These are phyloP conservation scores for Bolborhynchus lineola DNA, from an alignment of 2,113 vertebrate genomes.

Conservation along the genomic window DNA sequence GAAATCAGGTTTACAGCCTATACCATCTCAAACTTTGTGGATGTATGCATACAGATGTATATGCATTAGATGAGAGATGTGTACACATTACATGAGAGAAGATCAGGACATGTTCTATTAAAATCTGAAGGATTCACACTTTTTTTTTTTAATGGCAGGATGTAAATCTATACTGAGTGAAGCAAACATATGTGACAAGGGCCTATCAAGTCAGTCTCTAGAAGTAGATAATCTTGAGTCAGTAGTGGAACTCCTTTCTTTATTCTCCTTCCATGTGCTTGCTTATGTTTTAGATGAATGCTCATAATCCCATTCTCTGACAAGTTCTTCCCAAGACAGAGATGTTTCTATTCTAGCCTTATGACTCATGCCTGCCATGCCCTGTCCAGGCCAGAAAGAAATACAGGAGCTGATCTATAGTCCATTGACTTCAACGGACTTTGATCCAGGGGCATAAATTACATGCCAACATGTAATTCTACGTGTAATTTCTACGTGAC, in stretches of 20 bases:
- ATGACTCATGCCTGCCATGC: background rate
- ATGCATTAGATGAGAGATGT: background rate
- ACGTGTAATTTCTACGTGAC: background rate
- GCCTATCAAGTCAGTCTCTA: background rate
- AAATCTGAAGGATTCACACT: background rate
- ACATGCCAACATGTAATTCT: too few relatives aligned
- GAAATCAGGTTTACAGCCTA: background rate
- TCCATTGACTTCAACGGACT: background rate
- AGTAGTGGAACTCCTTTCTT: background rate
- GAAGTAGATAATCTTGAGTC: background rate
- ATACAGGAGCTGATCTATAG: background rate
- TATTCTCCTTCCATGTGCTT: background rate
- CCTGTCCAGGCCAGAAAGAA: background rate
- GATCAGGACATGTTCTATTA: background rate
- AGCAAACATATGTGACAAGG: background rate
- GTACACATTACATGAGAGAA: background rate
- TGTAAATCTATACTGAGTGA: background rate
- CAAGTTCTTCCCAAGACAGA: background rate
- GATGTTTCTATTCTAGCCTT: background rate
- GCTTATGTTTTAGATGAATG: background rate
- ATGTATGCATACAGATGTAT: background rate
- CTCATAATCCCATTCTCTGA: background rate
- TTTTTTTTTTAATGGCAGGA: background rate
- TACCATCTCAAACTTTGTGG: background rate
- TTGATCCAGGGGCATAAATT: background rate